phyloP scores from a whole-genome alignment of 2,888 invertebrate species.

The Biston stratarius region DNA sequence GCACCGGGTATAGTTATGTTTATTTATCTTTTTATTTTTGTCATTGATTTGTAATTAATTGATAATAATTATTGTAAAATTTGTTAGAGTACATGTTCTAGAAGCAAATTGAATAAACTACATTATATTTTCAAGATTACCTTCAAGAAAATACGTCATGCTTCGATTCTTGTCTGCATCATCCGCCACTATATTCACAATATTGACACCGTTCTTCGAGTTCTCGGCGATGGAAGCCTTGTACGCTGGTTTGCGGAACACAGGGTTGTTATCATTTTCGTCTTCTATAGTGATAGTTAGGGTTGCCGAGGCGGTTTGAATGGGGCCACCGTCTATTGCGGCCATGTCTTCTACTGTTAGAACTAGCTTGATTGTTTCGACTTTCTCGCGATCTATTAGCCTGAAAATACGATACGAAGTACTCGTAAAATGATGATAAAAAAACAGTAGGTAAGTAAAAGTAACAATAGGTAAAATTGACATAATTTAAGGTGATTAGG shows the following conservation, averaged over 20 bases:
- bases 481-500: no score
- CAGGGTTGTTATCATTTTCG: conserved; percentile 96
- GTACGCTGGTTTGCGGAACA: conserved; percentile 93
- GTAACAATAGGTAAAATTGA: no score
- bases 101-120: no score
- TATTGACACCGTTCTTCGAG: conserved; percentile 92
- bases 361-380: conserved; percentile 92
- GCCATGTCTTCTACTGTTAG: conserved; percentile 94
- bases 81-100: no score
- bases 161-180: conserved; percentile 95
- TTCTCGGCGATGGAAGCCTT: conserved; percentile 94
- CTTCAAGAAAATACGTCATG: conserved; percentile 92
- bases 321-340: conserved; percentile 88
- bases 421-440: not conserved
- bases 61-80: no score
- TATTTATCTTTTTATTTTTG: no score
- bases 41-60: no score
- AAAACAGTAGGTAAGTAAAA: not conserved
- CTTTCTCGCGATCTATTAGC: conserved; percentile 93
- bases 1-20: no score
- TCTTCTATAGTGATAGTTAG: conserved; percentile 93
- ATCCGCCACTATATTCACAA: conserved; percentile 93
- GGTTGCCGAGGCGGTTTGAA: conserved; percentile 91
- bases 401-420: conserved; percentile 56
- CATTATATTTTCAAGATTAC: conserved; percentile 52